These are phyloP conservation scores for Eutolmus rufibarbis DNA, from an alignment of 2,888 invertebrate genomes.

Conservation along the genomic window DNA sequence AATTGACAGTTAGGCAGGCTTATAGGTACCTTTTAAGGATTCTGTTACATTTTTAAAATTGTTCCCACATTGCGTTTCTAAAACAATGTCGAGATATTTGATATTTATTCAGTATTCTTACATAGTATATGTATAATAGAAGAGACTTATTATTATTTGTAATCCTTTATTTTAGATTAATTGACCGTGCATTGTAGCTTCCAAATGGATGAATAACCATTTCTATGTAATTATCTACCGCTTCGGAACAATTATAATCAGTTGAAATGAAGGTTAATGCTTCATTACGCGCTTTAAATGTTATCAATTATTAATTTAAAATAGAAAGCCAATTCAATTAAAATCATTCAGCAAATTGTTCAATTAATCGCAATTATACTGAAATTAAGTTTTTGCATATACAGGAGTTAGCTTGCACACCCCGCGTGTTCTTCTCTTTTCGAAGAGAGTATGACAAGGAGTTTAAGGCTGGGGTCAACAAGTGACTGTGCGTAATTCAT, in stretches of 20 bases:
- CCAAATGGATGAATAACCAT: not conserved
- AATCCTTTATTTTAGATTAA: not conserved
- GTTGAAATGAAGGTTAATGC: not conserved
- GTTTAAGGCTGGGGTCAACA: not conserved
- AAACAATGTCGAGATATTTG: no score
- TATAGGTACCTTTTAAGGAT: no score
- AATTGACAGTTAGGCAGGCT: no score
- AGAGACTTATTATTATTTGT: not conserved
- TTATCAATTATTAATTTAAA: not conserved
- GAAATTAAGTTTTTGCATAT: not conserved
- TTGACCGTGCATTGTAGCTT: not conserved
- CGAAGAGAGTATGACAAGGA: not conserved
- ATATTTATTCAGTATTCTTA: no score
- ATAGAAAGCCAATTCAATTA: not conserved
- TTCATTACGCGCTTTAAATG: not conserved
- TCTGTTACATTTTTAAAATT: no score
- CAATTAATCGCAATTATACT: not conserved
- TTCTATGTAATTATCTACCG: not conserved
- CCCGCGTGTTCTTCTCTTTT: not conserved
- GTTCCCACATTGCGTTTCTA: no score
- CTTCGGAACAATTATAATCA: not conserved
- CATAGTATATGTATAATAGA: no score
- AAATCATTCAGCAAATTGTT: not conserved
- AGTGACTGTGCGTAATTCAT: not conserved
- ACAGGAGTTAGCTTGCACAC: not conserved